phyloP scores from a whole-genome alignment of 92 coral and sea anemone species.

The Phenganax marumi region DNA sequence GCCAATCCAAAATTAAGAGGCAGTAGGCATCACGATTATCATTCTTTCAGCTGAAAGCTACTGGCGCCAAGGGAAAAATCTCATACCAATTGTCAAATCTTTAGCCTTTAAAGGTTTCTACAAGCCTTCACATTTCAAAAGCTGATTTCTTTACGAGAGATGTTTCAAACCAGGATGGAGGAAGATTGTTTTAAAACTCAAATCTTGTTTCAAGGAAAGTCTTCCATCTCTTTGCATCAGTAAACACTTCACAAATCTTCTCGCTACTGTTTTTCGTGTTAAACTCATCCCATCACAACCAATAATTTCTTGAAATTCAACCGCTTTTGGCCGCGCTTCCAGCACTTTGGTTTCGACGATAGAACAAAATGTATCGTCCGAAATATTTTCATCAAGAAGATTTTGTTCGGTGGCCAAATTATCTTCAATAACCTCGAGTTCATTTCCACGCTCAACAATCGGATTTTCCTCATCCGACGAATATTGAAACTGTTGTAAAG shows the following conservation, averaged over 20 bases:
- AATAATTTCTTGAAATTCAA: not conserved
- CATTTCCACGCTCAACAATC: not conserved
- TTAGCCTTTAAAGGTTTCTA: not conserved
- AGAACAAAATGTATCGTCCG: slow-evolving; percentile 20
- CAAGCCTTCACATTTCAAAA: not conserved
- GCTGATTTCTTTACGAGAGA: not conserved
- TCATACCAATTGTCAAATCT: not conserved
- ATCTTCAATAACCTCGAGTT: not conserved
- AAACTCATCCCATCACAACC: not conserved
- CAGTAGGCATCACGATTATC: not conserved
- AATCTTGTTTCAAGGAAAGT: slow-evolving; percentile 1
- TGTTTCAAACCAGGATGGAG: slow-evolving; percentile 18
- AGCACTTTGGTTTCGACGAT: slow-evolving; percentile 16
- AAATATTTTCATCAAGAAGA: slow-evolving; percentile 27
- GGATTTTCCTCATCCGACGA: slow-evolving; percentile 34
- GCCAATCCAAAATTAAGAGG: not conserved
- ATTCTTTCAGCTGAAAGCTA: not conserved
- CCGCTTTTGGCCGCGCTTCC: not conserved
- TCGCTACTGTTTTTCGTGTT: slow-evolving; percentile 22
- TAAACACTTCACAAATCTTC: slow-evolving; percentile 32
- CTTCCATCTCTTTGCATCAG: slow-evolving; percentile 43
- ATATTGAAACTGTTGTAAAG: slow-evolving; percentile 19
- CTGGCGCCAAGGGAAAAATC: not conserved
- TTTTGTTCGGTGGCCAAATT: not conserved
- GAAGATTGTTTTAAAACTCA: not conserved